Conservation (phyloP, 2,888 invertebrate genomes). For the Erebia epiphron region DNA sequence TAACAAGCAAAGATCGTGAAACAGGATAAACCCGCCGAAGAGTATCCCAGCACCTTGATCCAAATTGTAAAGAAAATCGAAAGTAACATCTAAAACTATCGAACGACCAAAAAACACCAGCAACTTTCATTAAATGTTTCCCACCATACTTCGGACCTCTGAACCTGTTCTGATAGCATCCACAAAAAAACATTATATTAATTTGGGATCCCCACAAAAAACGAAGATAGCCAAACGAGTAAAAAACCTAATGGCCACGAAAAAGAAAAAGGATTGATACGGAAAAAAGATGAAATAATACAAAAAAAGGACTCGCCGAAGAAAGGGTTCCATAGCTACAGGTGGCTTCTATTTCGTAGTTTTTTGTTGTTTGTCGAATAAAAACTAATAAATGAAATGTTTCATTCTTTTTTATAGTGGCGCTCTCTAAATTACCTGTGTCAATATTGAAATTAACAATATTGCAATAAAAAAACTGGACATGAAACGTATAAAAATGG, state of each 20-base stretch:
- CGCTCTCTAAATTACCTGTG: background rate
- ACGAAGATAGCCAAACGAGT: constrained; percentile 69
- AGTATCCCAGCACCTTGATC: constrained; percentile 19
- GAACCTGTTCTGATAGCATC: constrained; percentile 72
- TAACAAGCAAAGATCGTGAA: constrained; percentile 27
- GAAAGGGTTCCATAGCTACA: constrained; percentile 73
- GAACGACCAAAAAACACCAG: constrained; percentile 58
- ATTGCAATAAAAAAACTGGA: too few relatives aligned
- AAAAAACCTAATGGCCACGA: constrained; percentile 81
- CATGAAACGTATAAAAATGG: too few relatives aligned
- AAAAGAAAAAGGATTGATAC: constrained; percentile 72
- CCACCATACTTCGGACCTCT: constrained; percentile 57
- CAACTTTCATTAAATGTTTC: constrained; percentile 76
- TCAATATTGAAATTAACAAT: background rate
- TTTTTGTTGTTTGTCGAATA: constrained; percentile 33
- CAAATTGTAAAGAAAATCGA: constrained; percentile 57
- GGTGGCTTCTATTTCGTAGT: constrained; percentile 55
- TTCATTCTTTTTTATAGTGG: background rate
- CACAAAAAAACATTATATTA: constrained; percentile 77
- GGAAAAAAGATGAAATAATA: constrained; percentile 51
- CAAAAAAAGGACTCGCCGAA: constrained; percentile 55
- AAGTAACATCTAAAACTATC: constrained; percentile 62
- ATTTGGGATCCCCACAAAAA: constrained; percentile 82
- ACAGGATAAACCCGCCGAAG: constrained; percentile 25
- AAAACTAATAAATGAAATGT: constrained; percentile 20